Conservation (phyloP, 2,888 invertebrate genomes). For the Podabrus alpinus region DNA sequence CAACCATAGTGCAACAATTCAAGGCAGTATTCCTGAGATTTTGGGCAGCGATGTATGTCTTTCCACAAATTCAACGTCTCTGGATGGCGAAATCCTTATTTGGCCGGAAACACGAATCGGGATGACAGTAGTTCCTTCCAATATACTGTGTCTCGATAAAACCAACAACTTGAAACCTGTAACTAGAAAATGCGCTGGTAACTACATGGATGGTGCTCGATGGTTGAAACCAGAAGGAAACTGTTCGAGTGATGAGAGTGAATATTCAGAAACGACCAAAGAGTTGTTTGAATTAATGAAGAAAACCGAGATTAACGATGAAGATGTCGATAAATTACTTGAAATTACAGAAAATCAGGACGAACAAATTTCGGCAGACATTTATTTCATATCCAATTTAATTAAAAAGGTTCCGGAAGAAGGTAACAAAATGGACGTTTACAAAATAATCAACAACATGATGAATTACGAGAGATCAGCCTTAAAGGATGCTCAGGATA, state of each 20-base stretch:
- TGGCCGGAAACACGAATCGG: slow-evolving; percentile 59
- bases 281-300: slow-evolving; percentile 17
- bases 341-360: neutral
- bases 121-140: slow-evolving; percentile 56
- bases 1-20: neutral
- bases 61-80: neutral
- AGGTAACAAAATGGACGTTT: slow-evolving; percentile 23
- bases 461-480: slow-evolving; percentile 57
- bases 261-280: slow-evolving; percentile 13
- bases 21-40: neutral
- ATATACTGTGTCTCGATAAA: slow-evolving; percentile 60
- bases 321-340: neutral
- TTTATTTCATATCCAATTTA: slow-evolving; percentile 35
- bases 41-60: neutral
- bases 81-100: slow-evolving; percentile 7
- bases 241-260: slow-evolving; percentile 6
- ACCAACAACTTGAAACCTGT: slow-evolving; percentile 61
- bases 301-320: neutral
- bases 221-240: slow-evolving; percentile 56
- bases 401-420: slow-evolving; percentile 7
- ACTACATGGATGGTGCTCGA: slow-evolving; percentile 59
- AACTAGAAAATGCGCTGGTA: slow-evolving; percentile 59
- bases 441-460: slow-evolving; percentile 57
- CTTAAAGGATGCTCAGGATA: slow-evolving; percentile 49
- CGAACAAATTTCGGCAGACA: slow-evolving; percentile 9